Evolutionary conservation across 2,888 invertebrate genomes (phyloP), one percentile per base, ranked within the genome.

Genomic region (Leptogaster cylindrica): DNA sequence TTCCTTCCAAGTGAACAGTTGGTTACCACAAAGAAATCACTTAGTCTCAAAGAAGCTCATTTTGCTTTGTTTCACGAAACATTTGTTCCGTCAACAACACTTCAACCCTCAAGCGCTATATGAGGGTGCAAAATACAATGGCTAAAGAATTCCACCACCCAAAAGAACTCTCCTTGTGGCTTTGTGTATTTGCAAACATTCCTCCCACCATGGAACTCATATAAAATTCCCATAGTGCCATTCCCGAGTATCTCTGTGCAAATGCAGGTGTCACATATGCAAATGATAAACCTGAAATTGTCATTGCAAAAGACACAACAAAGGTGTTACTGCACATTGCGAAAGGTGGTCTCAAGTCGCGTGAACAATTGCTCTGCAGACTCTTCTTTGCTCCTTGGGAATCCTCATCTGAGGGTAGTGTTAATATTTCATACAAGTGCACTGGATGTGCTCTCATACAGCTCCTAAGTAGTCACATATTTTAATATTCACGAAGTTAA

Each of bases 31-130:
- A 41, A 41, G 41, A 41, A 41, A 12, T 2, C 41, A 4, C 18
- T 41, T 41, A 6, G 12, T n/a, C 41, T 41, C 41, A 41, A 41
- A 41, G 41, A 41, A 41, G 18, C 18, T 18, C 41, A 41, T 41
- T 41, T 41, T 41, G 41, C 41, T 41, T 41, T 41, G 41, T 41
- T 41, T 41, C 7, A 41, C 41, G 41, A 41, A 14, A 41, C 41
- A 41, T 41, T 41, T 41, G 41, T 41, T 41, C 41, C 41, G 41
- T 41, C 41, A 41, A 41, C 41, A 41, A 18, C 41, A 41, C 18
- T 41, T 4, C 16, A 14, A 14, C 41, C 41, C 6, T n/a, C 41
- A n/a, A n/a, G 18, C 18, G 41, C n/a, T n/a, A n/a, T 14, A 41
- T 41, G 41, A 16, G 41, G 14, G 12, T 18, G 12, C 41, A n/a